A percentile compares a stretch with the other conserved stretches of the same genome.
Conservation (phyloP, 2,113 vertebrate genomes). For the cat (Felis catus) region F.catus_Fca126_mat1.0 CM031417.1:68814501-68815000, state of each 20-base stretch:
- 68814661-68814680: not conserved
- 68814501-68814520: not conserved
- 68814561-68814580: not conserved
- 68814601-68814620: not conserved
- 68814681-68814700: not conserved
- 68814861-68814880: not conserved
- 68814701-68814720: not conserved
- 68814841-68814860: not conserved
- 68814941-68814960: not conserved
- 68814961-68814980: not conserved
- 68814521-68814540: not conserved
- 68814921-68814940: not conserved
- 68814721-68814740: not conserved
- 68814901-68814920: not conserved
- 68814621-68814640: not conserved
- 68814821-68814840: not conserved
- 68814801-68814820: not conserved
- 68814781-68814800: not conserved
- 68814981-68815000: too few relatives aligned
- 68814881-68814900: not conserved
- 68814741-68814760: not conserved
- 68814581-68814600: not conserved
- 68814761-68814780: not conserved
- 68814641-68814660: not conserved
- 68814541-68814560: not conserved